These are phyloP conservation scores for Mesoligia furuncula DNA, from an alignment of 2,888 invertebrate species.

Conservation along the genomic window DNA sequence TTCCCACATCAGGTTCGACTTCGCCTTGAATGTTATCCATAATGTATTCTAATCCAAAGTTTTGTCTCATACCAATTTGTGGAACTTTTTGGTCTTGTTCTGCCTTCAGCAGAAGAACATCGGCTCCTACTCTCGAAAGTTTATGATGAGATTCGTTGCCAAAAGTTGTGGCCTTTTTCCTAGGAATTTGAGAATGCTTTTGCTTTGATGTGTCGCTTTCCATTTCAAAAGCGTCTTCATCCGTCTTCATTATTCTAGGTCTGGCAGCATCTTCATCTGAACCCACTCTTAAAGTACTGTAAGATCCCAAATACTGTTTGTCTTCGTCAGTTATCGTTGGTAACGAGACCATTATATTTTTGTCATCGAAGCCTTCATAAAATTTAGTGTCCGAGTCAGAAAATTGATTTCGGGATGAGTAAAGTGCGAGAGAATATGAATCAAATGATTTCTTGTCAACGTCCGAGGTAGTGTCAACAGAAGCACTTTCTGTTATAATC, in stretches of 20 bases:
- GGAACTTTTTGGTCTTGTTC: conserved; percentile 45
- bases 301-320: conserved; percentile 45
- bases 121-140: conserved; percentile 73
- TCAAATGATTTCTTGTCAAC: conserved; percentile 75
- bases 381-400: conserved; percentile 65
- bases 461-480: conserved; percentile 69
- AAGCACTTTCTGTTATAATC: conserved; percentile 71
- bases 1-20: conserved; percentile 65
- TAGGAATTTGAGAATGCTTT: conserved; percentile 29
- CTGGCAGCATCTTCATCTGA: conserved; percentile 30
- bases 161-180: conserved; percentile 27
- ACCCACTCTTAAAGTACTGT: conserved; percentile 34
- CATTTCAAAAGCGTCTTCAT: conserved; percentile 15
- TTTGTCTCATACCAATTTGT: conserved; percentile 41
- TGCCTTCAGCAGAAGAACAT: conserved; percentile 70
- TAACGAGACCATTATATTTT: conserved; percentile 55
- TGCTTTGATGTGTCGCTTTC: conserved; percentile 29
- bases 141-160: conserved; percentile 69
- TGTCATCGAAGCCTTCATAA: conserved; percentile 38
- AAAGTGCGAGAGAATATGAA: conserved; percentile 70
- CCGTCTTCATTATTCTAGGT: conserved; percentile 26
- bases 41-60: conserved; percentile 78
- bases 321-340: conserved; percentile 66
- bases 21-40: conserved; percentile 73
- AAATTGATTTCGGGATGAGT: conserved; percentile 66